phyloP scores from a whole-genome alignment of 1,140 invertebrate species.

The Nasonia vitripennis region DNA sequence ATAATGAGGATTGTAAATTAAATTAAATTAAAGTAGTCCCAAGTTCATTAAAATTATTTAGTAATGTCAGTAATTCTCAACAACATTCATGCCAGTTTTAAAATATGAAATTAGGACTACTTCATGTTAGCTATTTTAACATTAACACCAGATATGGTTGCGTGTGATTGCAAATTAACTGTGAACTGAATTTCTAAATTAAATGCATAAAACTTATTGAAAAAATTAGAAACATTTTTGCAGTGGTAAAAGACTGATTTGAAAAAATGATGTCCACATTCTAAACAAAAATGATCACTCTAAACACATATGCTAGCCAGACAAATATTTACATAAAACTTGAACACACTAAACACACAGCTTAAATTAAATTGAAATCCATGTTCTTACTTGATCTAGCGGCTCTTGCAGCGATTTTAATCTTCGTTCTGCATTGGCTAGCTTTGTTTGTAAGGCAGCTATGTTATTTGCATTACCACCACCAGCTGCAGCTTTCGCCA shows the following conservation, averaged over 20 bases:
- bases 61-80: background rate
- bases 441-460: slow-evolving; percentile 72
- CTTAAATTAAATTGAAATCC: slow-evolving; percentile 17
- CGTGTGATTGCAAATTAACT: background rate
- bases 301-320: slow-evolving; percentile 36
- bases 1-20: background rate
- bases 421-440: slow-evolving; percentile 78
- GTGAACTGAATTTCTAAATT: slow-evolving; percentile 12
- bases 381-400: slow-evolving; percentile 63
- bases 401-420: slow-evolving; percentile 80
- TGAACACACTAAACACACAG: slow-evolving; percentile 31
- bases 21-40: slow-evolving; percentile 2
- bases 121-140: slow-evolving; percentile 31
- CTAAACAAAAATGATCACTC: slow-evolving; percentile 35
- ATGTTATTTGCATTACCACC: slow-evolving; percentile 68
- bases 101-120: slow-evolving; percentile 34
- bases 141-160: slow-evolving; percentile 14
- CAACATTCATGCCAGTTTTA: background rate
- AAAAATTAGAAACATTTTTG: background rate
- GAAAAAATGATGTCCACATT: background rate
- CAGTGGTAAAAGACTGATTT: background rate
- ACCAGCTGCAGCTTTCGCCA: slow-evolving; percentile 75
- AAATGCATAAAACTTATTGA: slow-evolving; percentile 12
- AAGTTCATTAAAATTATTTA: background rate
- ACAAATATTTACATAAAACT: slow-evolving; percentile 48